A percentile compares a stretch with the other conserved stretches of the same genome.
phyloP scores from a whole-genome alignment of 2,113 vertebrate species.

The Onychostoma macrolepis region DNA sequence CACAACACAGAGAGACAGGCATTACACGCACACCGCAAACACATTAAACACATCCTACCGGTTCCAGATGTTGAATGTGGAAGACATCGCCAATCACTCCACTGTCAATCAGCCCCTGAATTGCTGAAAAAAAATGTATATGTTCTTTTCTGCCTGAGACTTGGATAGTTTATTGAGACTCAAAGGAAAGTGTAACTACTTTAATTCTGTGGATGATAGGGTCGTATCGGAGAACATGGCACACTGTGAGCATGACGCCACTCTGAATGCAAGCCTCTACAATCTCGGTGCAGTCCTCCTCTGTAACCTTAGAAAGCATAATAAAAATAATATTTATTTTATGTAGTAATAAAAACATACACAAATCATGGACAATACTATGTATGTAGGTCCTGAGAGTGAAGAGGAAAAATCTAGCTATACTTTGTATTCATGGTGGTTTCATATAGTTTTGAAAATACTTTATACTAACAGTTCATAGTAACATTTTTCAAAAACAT shows the following conservation, averaged over 20 bases:
- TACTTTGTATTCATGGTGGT: no score
- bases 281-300: slow-evolving; percentile 79
- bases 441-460: no score
- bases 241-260: slow-evolving; percentile 78
- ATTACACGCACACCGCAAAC: neutral
- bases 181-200: slow-evolving; percentile 62
- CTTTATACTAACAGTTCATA: no score
- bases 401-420: slow-evolving; percentile 51
- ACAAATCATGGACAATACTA: no score
- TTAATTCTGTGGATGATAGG: slow-evolving; percentile 78
- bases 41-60: slow-evolving; percentile 67
- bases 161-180: neutral
- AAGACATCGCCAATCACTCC: slow-evolving; percentile 80
- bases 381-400: no score
- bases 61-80: slow-evolving; percentile 86
- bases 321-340: no score
- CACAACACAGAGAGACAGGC: neutral
- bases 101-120: slow-evolving; percentile 76
- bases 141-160: neutral
- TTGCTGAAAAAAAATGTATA: neutral
- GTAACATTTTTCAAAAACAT: neutral
- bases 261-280: slow-evolving; percentile 71
- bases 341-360: no score
- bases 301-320: slow-evolving; percentile 70
- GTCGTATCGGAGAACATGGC: slow-evolving; percentile 83